Evolutionary conservation across 2,113 vertebrate genomes (phyloP).

Genomic region (Genyomyrus donnyi): DNA sequence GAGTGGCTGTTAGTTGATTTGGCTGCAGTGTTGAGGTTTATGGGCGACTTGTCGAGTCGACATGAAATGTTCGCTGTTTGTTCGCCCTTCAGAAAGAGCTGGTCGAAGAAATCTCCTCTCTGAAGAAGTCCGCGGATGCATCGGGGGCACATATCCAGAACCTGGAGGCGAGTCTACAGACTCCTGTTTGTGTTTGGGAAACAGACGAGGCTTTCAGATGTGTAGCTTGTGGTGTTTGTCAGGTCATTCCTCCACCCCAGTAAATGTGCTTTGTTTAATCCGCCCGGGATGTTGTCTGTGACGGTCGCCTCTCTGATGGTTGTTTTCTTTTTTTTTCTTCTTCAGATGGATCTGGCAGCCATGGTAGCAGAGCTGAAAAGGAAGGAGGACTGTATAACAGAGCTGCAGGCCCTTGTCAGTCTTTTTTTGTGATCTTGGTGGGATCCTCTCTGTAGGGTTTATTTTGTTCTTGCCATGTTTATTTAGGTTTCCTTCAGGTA

Average conservation of each 20-base stretch:
- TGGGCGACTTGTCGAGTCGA: not conserved
- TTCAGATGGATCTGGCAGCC: slow-evolving; percentile 63
- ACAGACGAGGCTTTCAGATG: not conserved
- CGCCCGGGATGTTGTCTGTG: not conserved
- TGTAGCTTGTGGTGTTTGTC: not conserved
- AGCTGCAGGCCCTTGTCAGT: slow-evolving; percentile 60
- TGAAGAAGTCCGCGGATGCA: slow-evolving; percentile 64
- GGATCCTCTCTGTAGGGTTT: not conserved
- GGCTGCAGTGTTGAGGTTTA: not conserved
- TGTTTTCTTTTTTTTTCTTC: not conserved
- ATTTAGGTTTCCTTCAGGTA: not conserved
- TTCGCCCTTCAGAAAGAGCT: slow-evolving; percentile 68
- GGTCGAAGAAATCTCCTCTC: slow-evolving; percentile 64
- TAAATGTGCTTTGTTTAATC: not conserved
- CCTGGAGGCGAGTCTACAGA: slow-evolving; percentile 66
- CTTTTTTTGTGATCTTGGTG: not conserved
- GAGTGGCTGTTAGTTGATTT: not conserved
- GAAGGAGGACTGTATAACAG: slow-evolving; percentile 59
- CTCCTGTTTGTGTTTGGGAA: not conserved
- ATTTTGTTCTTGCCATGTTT: not conserved
- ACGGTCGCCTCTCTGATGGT: not conserved
- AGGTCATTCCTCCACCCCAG: not conserved
- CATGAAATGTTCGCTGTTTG: slow-evolving; percentile 35
- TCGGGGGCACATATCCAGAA: slow-evolving; percentile 62
- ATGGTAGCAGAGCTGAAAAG: slow-evolving; percentile 61